Evolutionary conservation across 2,888 invertebrate genomes (phyloP), one percentile per base, ranked within the genome.

Genomic region (Drosophila cracens): DNA sequence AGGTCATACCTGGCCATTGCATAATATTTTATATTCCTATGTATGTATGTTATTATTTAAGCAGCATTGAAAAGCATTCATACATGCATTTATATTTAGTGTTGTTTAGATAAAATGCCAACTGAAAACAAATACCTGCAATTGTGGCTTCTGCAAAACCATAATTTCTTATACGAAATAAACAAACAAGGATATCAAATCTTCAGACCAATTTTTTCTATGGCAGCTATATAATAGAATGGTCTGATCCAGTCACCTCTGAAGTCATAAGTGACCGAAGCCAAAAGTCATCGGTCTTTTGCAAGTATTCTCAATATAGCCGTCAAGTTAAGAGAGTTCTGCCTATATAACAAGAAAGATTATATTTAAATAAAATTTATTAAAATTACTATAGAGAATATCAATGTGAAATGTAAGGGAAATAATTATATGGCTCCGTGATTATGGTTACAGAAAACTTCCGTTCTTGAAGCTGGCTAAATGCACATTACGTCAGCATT

Each of bases 1-100:
- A 71, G 77, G 67, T 78, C 77, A 63, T 29, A 48, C 76, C 40
- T 72, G 61, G 49, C 29, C 63, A 67, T 61, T 71, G 68, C 65
- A 80, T 80, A 64, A 71, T 80, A 61, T 58, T 52, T 38, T 68
- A 52, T 61, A 46, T 46, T 63, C 59, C 49, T 10, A 2, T 27
- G 4, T 7, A 29, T 31, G 16, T 10, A 16, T 18, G 43, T 18
- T 57, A 6, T 31, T 38, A 48, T 67, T 49, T 27, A 33, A 27
- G 2, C 21, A 52, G 11, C 36, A 31, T 29, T 34, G 53, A 25
- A 46, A 18, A 25, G 8, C 8, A 13, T 3, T 27, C 2, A 29
- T 10, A 33, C n/a, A 34, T 16, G 21, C 29, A 67, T 54, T 46
- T 38, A 49, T 33, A 36, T n/a, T 31, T 36, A 34, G 46, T 34